These are phyloP conservation scores for Gopherus evgoodei DNA, from an alignment of 2,113 vertebrate species.

Conservation along the genomic window DNA sequence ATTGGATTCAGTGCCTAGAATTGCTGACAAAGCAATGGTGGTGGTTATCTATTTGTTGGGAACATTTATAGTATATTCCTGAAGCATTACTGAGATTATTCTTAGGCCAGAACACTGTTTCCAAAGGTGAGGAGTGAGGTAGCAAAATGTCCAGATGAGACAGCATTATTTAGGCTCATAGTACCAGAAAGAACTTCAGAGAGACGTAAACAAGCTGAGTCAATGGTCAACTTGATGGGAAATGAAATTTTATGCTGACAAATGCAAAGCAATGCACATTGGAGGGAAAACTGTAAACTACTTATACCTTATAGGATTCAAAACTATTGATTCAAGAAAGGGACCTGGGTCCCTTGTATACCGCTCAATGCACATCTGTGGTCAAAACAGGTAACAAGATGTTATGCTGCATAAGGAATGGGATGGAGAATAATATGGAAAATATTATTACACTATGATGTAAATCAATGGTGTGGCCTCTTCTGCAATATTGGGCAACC, in stretches of 20 bases:
- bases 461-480: neutral
- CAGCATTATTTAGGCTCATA: neutral
- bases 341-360: too few relatives aligned
- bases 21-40: neutral
- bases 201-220: neutral
- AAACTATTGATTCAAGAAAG: neutral
- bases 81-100: neutral
- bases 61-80: neutral
- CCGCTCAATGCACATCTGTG: neutral
- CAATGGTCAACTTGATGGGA: neutral
- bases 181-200: neutral
- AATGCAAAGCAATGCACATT: neutral
- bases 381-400: neutral
- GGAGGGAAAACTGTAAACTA: neutral
- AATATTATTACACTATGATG: neutral
- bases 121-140: neutral
- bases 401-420: neutral
- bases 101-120: neutral
- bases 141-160: neutral
- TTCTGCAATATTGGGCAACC: neutral
- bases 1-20: neutral
- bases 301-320: neutral
- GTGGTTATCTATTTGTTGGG: neutral
- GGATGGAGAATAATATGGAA: neutral
- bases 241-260: neutral